Conservation (phyloP, 1,140 invertebrate species). For the Telenomus remus region DNA sequence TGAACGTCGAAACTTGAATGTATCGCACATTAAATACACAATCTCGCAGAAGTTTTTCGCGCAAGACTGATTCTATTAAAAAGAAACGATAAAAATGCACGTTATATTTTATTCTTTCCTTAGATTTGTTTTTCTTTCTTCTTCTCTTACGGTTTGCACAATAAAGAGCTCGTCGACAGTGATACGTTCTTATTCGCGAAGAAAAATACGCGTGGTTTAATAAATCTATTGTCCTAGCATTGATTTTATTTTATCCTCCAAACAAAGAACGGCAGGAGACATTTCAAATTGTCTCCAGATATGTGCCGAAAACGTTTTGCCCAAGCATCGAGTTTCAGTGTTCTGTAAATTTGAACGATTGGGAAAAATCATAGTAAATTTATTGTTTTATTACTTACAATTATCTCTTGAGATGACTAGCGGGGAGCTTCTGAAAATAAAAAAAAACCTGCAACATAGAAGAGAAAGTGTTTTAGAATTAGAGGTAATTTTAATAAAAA, state of each 20-base stretch:
- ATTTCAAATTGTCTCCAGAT: background rate
- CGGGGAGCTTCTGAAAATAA: too few species aligned
- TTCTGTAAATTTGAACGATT: too few species aligned
- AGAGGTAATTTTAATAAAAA: too few species aligned
- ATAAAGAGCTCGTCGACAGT: slow-evolving; percentile 20
- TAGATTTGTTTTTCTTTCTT: background rate
- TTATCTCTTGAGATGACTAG: too few species aligned
- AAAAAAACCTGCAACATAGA: too few species aligned
- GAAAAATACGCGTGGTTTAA: slow-evolving; percentile 26
- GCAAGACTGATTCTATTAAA: slow-evolving; percentile 12
- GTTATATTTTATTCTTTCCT: slow-evolving; percentile 1
- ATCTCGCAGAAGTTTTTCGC: slow-evolving; percentile 13
- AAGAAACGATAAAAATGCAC: slow-evolving; percentile 12
- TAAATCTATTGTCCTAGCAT: slow-evolving; percentile 28
- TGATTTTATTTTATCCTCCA: background rate
- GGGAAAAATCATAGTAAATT: too few species aligned
- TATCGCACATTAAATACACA: slow-evolving; percentile 27
- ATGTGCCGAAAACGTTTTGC: background rate
- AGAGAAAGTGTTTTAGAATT: too few species aligned
- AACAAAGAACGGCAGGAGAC: background rate
- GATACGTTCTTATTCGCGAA: slow-evolving; percentile 26
- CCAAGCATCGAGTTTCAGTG: too few species aligned
- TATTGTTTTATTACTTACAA: too few species aligned
- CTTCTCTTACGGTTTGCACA: slow-evolving; percentile 8
- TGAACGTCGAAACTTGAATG: slow-evolving; percentile 9